Evolutionary conservation across 2,113 vertebrate species (phyloP).

Genomic region (Cololabis saira): DNA sequence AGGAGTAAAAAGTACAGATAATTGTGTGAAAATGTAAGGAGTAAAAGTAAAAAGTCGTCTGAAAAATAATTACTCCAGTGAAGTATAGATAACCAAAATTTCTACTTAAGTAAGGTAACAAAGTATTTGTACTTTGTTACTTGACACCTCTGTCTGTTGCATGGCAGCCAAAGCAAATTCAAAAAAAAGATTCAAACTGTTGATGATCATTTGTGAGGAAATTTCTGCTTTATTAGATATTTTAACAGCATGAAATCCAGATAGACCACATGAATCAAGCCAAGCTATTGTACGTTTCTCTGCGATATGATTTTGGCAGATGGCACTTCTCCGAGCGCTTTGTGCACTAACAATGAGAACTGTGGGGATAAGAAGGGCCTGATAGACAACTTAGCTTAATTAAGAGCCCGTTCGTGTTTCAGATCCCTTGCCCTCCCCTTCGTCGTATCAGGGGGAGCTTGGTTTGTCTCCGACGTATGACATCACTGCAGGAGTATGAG

Average conservation of each 20-base stretch:
- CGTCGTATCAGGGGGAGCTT: constrained; percentile 55
- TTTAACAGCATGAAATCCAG: constrained; percentile 8
- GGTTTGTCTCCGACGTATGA: constrained; percentile 67
- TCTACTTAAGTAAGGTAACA: too few relatives aligned
- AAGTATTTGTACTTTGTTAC: too few relatives aligned
- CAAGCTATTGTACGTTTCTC: constrained; percentile 24
- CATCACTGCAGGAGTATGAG: constrained; percentile 83
- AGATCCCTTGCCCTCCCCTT: constrained; percentile 52
- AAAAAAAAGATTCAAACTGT: constrained; percentile 13
- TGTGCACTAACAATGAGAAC: not conserved
- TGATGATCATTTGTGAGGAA: constrained; percentile 24
- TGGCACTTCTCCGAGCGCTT: not conserved
- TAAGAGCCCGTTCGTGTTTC: constrained; percentile 33
- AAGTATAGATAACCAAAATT: too few relatives aligned
- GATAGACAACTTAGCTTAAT: constrained; percentile 27
- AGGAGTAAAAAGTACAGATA: too few relatives aligned
- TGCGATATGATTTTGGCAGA: constrained; percentile 8
- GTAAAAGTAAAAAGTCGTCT: too few relatives aligned
- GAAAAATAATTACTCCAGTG: too few relatives aligned
- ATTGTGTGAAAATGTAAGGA: too few relatives aligned
- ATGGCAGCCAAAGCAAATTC: constrained; percentile 29
- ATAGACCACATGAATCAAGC: not conserved
- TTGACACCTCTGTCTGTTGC: too few relatives aligned
- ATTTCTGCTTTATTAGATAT: constrained; percentile 29
- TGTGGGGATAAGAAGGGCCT: not conserved